Percentiles rank a stretch among this genome's conserved stretches.
Conservation (phyloP, 30 jellyfish, hydroid and myxozoan species). For the Aurelia aurita complex sp. Pacific region DNA sequence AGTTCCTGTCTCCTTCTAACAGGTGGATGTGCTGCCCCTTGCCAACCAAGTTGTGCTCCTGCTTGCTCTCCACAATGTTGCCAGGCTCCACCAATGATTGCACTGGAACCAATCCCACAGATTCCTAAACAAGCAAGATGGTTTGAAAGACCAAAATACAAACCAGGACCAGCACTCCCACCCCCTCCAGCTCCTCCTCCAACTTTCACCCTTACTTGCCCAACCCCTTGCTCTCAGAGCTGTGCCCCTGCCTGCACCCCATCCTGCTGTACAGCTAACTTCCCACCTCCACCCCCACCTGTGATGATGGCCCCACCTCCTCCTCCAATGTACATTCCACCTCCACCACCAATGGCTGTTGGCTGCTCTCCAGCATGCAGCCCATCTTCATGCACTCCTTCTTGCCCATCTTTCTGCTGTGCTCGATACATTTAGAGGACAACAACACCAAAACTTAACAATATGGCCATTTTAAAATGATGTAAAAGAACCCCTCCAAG, state of each 20-base stretch:
- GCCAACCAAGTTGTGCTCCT: slow-evolving; percentile 80
- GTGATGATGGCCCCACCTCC: slow-evolving; percentile 18
- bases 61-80: slow-evolving; percentile 83
- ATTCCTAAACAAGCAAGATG: slow-evolving; percentile 60
- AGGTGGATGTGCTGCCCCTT: slow-evolving; percentile 77
- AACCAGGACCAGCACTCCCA: slow-evolving; percentile 83
- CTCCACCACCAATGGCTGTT: slow-evolving; percentile 87
- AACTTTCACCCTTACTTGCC: slow-evolving; percentile 65
- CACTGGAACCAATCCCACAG: slow-evolving; percentile 60
- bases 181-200: slow-evolving; percentile 90
- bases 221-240: slow-evolving; percentile 78
- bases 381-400: slow-evolving; percentile 57
- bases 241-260: slow-evolving; percentile 97
- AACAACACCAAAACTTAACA: too few relatives aligned
- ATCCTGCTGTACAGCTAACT: slow-evolving; percentile 68
- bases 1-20: background rate
- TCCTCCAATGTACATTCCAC: slow-evolving; percentile 60
- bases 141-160: slow-evolving; percentile 78
- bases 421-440: slow-evolving; percentile 60
- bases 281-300: slow-evolving; percentile 79
- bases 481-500: too few relatives aligned
- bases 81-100: slow-evolving; percentile 70
- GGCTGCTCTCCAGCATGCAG: slow-evolving; percentile 71
- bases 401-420: slow-evolving; percentile 69
- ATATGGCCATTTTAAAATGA: too few relatives aligned